These are phyloP conservation scores for Phaetusa simplex DNA, from an alignment of 2,113 vertebrate species.

Conservation along the genomic window DNA sequence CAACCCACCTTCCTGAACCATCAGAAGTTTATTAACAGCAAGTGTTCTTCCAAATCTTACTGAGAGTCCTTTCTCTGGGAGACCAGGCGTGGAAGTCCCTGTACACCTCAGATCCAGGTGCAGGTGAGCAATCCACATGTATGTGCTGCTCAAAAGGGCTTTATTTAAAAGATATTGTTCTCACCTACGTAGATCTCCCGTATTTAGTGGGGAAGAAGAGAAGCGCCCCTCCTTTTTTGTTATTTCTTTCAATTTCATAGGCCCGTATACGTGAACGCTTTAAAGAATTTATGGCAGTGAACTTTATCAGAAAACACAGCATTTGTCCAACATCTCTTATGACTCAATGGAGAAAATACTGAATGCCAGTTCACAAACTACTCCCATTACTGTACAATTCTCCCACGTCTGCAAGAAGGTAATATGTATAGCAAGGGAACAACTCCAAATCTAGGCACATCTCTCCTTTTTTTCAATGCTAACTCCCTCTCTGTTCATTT, in stretches of 20 bases:
- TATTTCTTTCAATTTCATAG: neutral
- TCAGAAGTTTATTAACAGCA: neutral
- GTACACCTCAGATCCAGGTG: neutral
- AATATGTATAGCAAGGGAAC: neutral
- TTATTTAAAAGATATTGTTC: neutral
- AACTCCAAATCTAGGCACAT: neutral
- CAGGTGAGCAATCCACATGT: neutral
- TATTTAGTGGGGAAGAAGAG: neutral
- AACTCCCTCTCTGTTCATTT: neutral
- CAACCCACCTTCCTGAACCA: neutral
- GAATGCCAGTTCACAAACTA: neutral
- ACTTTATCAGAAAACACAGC: neutral
- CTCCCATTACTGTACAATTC: neutral
- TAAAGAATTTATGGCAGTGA: neutral
- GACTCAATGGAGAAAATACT: neutral
- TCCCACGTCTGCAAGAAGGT: neutral
- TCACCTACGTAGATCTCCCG: rapidly evolving
- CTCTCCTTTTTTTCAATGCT: neutral
- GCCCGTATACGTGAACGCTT: neutral
- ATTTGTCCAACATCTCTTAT: neutral
- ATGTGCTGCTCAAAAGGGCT: neutral
- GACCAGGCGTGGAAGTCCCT: neutral
- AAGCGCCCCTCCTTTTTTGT: neutral
- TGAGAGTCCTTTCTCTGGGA: neutral
- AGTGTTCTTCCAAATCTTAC: neutral